Conservation (phyloP, 2,113 vertebrate genomes). For the Eptesicus fuscus region DNA sequence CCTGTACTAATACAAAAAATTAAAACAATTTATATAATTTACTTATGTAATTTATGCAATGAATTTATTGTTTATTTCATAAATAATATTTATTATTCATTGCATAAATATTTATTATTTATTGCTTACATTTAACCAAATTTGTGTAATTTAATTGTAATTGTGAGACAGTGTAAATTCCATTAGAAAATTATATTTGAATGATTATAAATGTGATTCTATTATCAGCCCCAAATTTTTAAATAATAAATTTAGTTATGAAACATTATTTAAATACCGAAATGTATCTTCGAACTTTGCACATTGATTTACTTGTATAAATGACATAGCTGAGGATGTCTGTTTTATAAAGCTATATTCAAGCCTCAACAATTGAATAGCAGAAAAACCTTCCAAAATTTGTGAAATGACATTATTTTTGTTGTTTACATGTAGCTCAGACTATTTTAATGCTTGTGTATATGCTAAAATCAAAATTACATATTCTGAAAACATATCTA, state of each 20-base stretch:
- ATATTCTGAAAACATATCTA: neutral
- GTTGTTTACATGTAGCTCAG: neutral
- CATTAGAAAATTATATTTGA: neutral
- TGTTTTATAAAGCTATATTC: constrained; percentile 5
- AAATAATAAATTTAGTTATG: constrained; percentile 16
- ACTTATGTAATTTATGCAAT: neutral
- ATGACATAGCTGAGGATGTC: neutral
- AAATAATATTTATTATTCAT: neutral
- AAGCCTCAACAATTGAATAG: neutral
- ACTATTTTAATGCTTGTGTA: constrained; percentile 9
- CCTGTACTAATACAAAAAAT: neutral
- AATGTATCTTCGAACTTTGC: neutral
- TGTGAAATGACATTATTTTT: constrained; percentile 25
- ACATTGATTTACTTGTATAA: neutral
- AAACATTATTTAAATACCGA: neutral
- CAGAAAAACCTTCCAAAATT: neutral
- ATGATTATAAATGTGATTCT: neutral
- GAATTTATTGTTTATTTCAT: neutral
- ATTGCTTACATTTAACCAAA: neutral
- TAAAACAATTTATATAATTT: neutral
- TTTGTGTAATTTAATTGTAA: neutral
- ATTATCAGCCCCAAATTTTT: neutral
- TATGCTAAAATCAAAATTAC: neutral
- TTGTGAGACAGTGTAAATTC: neutral
- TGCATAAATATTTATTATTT: neutral